Base-by-base conservation (phyloP, 2,888 invertebrate species). In the Habroteleia sp. region DNA sequence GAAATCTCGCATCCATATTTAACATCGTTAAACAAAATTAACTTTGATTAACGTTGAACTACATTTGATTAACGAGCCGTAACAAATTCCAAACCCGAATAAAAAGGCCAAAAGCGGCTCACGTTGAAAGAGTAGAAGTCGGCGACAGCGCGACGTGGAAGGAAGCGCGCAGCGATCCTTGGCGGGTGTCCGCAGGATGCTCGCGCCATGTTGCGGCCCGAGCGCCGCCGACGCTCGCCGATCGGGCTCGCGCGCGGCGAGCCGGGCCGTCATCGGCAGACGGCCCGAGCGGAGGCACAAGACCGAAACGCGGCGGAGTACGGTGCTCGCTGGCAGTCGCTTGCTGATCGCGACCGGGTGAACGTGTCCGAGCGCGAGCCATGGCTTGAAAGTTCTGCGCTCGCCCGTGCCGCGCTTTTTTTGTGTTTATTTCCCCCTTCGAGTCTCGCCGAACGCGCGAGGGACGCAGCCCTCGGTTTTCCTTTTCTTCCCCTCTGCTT, bases 341-440 rank as follows among this genome's bases (percentile, higher is more conserved):
- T 82, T 84, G 84, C 82, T 86, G 86, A 86, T 84, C 84, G 88
- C 87, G 87, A 87, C 85, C 86, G 86, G 82, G 85, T 84, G 52
- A 78, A 81, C 76, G 79, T 83, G 77, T 81, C 37, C 48, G 74
- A 46, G 77, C 78, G 79, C 75, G 81, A 82, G 80, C 81, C 81
- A 86, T 85, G 86, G 82, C 83, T 80, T 84, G 77, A 74, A 66
- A 83, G 72, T 74, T 68, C 48, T 74, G 58, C 73, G 63, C 68
- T 63, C 73, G 75, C 72, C 80, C 76, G 82, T 80, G 78, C 76
- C 77, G 78, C 69, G 63, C 69, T 65, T 72, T 66, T 69, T 63
- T 37, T 60, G 62, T 66, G 58, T 65, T 54, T 52, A 52, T 58
- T 63, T 65, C 46, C 62, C 37, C 69, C 74, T 78, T 79, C 42